Conservation (phyloP, 2,888 invertebrate species). For the Nomada fabriciana region DNA sequence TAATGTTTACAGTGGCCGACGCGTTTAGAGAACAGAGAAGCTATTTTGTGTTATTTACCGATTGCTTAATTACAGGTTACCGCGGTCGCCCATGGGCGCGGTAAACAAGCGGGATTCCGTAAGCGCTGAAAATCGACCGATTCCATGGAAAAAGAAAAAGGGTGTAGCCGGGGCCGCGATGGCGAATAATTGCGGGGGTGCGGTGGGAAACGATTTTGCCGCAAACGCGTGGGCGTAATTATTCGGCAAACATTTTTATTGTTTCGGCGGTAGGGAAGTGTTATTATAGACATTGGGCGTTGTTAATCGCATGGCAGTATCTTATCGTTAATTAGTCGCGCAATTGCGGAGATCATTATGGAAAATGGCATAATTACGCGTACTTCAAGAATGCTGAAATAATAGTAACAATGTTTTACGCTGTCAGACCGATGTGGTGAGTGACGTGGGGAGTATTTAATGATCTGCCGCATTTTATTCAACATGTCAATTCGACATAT, state of each 20-base stretch:
- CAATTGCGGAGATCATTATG: too few relatives aligned
- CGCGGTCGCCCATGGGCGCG: conserved; percentile 32
- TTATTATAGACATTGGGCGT: conserved; percentile 1
- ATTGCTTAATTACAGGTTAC: conserved; percentile 50
- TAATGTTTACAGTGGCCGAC: conserved; percentile 66
- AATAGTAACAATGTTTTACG: too few relatives aligned
- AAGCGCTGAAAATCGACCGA: conserved; percentile 49
- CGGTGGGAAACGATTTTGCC: conserved; percentile 56
- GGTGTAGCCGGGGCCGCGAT: conserved; percentile 22
- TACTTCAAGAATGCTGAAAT: too few relatives aligned
- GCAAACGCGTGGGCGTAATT: conserved; percentile 21
- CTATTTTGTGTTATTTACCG: conserved; percentile 62
- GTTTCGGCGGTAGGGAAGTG: neutral
- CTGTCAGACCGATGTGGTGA: too few relatives aligned
- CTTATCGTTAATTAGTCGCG: neutral
- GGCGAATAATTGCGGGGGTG: conserved; percentile 42
- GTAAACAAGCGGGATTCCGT: conserved; percentile 43
- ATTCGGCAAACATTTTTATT: conserved; percentile 18
- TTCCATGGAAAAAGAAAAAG: conserved; percentile 37
- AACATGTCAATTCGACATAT: too few relatives aligned
- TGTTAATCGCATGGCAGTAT: neutral
- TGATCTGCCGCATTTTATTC: too few relatives aligned
- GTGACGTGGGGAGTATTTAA: too few relatives aligned
- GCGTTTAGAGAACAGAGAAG: conserved; percentile 33
- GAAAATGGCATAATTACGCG: too few relatives aligned